These are phyloP conservation scores for Lytechinus variegatus DNA, from an alignment of 35 echinoderm and acorn worm species.

Conservation along the genomic window DNA sequence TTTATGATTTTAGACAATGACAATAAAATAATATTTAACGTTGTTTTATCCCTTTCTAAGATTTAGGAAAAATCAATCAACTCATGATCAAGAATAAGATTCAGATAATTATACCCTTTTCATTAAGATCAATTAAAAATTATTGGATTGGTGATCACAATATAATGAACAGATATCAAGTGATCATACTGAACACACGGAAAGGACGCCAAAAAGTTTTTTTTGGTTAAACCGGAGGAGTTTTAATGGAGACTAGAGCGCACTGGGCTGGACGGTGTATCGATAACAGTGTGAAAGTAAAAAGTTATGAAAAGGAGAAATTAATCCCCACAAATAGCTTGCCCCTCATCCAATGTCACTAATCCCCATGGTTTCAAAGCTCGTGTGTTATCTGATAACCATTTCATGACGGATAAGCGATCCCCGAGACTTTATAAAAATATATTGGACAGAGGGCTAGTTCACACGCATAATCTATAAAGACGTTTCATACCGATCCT, in stretches of 20 bases:
- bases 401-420: conserved; percentile 40
- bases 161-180: no score
- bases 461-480: background rate
- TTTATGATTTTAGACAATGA: no score
- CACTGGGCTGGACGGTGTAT: background rate
- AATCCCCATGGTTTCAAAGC: conserved; percentile 38
- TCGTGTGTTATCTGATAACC: background rate
- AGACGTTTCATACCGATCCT: background rate
- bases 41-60: no score
- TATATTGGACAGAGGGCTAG: background rate
- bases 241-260: background rate
- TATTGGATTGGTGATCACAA: no score
- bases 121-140: no score
- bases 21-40: no score
- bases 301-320: conserved; percentile 56
- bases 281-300: conserved; percentile 43
- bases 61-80: no score
- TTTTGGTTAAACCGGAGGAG: background rate
- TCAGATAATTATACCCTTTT: background rate
- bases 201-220: no score
- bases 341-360: background rate
- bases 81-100: background rate
- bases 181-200: no score
- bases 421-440: conserved; percentile 24
- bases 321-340: conserved; percentile 31